Conservation (phyloP, 2,113 vertebrate species). For the Rhineura floridana region DNA sequence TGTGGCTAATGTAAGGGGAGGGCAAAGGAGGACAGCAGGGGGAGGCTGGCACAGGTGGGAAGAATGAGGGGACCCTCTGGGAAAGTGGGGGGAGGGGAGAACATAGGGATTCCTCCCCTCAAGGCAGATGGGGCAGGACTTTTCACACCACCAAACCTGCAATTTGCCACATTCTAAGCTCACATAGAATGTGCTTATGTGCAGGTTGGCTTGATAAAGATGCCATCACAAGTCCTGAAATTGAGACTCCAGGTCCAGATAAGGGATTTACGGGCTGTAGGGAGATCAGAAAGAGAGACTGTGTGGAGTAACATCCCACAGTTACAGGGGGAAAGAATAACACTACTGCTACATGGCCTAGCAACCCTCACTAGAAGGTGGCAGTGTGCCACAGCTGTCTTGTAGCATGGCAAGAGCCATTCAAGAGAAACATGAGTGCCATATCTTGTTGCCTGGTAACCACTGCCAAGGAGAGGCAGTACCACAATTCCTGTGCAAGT, state of each 20-base stretch:
- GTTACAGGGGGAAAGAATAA: not conserved
- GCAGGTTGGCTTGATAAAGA: not conserved
- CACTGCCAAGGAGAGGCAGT: not conserved
- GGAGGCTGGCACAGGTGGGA: not conserved
- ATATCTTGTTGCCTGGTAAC: not conserved
- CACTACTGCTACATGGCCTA: not conserved
- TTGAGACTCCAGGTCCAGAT: not conserved
- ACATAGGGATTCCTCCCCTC: slow-evolving; percentile 59
- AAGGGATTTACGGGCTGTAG: not conserved
- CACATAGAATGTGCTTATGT: not conserved
- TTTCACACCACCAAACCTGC: not conserved
- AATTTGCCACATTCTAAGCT: not conserved
- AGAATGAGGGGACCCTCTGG: slow-evolving; percentile 12
- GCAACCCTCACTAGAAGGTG: not conserved
- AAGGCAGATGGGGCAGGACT: slow-evolving; percentile 52
- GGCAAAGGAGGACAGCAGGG: slow-evolving; percentile 57
- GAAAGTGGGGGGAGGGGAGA: slow-evolving; percentile 49
- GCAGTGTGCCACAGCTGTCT: not conserved
- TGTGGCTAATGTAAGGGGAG: slow-evolving; percentile 69
- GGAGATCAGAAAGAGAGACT: not conserved
- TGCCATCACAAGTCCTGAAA: not conserved
- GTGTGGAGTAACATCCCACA: not conserved
- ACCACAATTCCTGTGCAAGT: not conserved
- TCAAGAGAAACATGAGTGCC: not conserved
- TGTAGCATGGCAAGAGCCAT: not conserved